A percentile compares a stretch with the other conserved stretches of the same genome.
Conservation (phyloP, 2,113 vertebrate genomes). For the Nyctereutes procyonoides region DNA sequence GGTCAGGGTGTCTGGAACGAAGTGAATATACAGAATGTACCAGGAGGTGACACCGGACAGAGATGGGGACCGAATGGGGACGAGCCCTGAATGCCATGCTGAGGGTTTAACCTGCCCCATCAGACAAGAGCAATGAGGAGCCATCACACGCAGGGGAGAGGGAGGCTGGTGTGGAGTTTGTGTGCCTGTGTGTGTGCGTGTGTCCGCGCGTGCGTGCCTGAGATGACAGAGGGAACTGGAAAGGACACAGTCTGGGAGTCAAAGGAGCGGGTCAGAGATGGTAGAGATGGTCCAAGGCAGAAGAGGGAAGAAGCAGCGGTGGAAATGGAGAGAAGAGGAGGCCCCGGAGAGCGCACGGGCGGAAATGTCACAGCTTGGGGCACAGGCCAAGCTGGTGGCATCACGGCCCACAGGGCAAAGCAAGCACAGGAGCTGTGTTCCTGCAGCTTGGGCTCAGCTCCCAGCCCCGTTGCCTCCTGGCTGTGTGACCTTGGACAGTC, state of each 20-base stretch:
- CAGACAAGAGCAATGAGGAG: not conserved
- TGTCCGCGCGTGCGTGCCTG: rapidly evolving
- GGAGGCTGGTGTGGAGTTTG: rapidly evolving
- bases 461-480: not conserved
- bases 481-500: not conserved
- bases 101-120: not conserved
- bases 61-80: not conserved
- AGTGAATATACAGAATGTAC: rapidly evolving
- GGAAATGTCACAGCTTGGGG: rapidly evolving
- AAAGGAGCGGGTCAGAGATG: not conserved
- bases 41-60: not conserved
- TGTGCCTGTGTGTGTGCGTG: not conserved
- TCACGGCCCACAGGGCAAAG: rapidly evolving
- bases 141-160: not conserved
- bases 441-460: not conserved
- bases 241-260: not conserved
- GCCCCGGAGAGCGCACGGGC: rapidly evolving
- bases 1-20: not conserved
- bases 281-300: not conserved
- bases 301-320: not conserved
- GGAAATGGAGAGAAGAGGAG: too few species aligned
- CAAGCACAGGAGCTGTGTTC: rapidly evolving
- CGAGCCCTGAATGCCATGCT: not conserved
- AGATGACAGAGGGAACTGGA: not conserved
- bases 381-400: not conserved